A percentile compares a stretch with the other conserved stretches of the same genome.
These are phyloP conservation scores for Alethe castanea DNA, from an alignment of 2,113 vertebrate species.

Conservation along the genomic window DNA sequence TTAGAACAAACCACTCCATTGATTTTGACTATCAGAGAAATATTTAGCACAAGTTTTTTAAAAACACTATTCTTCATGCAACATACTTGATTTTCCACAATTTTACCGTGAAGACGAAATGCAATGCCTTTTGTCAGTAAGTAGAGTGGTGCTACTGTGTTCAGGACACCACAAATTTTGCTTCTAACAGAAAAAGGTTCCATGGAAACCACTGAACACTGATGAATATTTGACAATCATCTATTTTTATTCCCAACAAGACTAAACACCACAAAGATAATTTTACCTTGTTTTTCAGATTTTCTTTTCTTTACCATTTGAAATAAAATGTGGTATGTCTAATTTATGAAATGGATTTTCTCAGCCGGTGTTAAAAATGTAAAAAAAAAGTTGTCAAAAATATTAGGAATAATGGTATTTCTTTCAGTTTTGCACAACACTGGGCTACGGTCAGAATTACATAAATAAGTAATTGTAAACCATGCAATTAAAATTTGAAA, in stretches of 20 bases:
- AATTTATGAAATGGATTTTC: background rate
- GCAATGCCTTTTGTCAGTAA: accelerated
- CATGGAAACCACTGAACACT: conserved; percentile 2
- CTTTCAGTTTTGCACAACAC: background rate
- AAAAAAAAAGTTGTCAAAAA: background rate
- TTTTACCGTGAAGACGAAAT: background rate
- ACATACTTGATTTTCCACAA: background rate
- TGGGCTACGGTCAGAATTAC: background rate
- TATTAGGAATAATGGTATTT: background rate
- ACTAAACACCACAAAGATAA: background rate
- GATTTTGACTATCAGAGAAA: conserved; percentile 7
- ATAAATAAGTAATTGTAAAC: background rate
- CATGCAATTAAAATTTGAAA: background rate
- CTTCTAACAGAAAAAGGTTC: conserved; percentile 1
- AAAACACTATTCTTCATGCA: background rate
- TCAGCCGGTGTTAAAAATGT: background rate
- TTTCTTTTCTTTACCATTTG: background rate
- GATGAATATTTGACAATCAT: conserved; percentile 7
- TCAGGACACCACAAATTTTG: background rate
- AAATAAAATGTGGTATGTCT: background rate
- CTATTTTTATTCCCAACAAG: background rate
- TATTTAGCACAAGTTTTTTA: background rate
- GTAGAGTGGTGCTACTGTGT: background rate
- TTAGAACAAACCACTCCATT: background rate
- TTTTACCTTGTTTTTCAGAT: background rate